phyloP scores from a whole-genome alignment of 2,888 invertebrate species.

The Cylindroiulus punctatus region DNA sequence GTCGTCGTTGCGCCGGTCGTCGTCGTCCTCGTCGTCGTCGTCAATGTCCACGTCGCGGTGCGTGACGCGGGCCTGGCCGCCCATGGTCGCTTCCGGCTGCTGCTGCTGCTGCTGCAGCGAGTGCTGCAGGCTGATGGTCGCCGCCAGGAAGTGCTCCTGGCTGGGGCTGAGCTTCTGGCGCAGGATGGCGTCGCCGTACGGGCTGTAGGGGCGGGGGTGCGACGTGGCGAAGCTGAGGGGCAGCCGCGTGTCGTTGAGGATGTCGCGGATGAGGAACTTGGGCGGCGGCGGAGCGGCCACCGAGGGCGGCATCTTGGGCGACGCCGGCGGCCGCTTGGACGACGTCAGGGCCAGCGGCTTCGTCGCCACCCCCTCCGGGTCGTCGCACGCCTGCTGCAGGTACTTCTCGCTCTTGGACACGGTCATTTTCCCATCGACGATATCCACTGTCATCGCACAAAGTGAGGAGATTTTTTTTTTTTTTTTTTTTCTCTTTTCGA shows the following conservation, averaged over 20 bases:
- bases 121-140: background rate
- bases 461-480: background rate
- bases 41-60: background rate
- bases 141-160: background rate
- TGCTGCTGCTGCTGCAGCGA: no score
- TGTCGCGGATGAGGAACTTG: conserved; percentile 58
- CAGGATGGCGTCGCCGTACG: background rate
- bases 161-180: background rate
- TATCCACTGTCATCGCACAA: conserved; percentile 51
- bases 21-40: conserved; percentile 49
- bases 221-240: background rate
- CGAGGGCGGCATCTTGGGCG: background rate
- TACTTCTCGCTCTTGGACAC: conserved; percentile 51
- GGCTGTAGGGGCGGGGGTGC: background rate
- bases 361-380: background rate
- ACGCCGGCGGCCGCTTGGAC: background rate
- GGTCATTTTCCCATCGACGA: conserved; percentile 47
- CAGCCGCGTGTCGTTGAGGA: conserved; percentile 56
- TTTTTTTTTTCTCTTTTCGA: no score
- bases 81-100: no score
- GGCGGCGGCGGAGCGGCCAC: conserved; percentile 43
- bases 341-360: conserved; percentile 33
- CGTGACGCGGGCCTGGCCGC: background rate
- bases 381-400: background rate
- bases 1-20: conserved; percentile 48